Evolutionary conservation across 2,113 vertebrate species (phyloP).

Genomic region (Cephalopterus ornatus): DNA sequence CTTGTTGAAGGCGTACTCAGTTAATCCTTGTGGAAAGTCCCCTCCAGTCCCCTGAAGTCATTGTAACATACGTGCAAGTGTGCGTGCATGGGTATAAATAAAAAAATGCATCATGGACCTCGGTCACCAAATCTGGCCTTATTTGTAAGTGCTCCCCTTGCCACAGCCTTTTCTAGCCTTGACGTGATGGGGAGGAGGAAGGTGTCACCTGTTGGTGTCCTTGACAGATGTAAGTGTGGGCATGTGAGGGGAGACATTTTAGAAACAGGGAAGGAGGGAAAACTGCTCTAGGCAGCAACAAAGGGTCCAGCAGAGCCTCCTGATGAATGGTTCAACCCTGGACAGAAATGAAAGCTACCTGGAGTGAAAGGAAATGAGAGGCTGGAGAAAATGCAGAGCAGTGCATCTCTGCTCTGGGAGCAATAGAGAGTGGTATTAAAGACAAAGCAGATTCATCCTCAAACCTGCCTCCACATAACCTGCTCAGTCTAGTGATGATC

Average conservation of each 20-base stretch:
- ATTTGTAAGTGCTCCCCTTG: constrained; percentile 63
- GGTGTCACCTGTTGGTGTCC: constrained; percentile 64
- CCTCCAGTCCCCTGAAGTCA: constrained; percentile 72
- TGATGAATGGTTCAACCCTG: not conserved
- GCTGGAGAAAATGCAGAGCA: not conserved
- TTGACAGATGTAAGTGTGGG: constrained; percentile 48
- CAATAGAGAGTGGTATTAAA: not conserved
- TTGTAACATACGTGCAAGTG: constrained; percentile 53
- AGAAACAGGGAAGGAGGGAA: not conserved
- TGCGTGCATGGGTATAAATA: constrained; percentile 78
- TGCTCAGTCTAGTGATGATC: not conserved
- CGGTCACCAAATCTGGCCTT: constrained; percentile 62
- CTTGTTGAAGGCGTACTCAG: constrained; percentile 52
- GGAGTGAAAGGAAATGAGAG: not conserved
- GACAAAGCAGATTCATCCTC: accelerated
- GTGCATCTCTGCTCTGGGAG: not conserved
- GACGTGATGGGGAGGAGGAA: not conserved
- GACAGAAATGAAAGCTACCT: not conserved
- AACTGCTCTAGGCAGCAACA: accelerated
- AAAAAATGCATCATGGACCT: constrained; percentile 72
- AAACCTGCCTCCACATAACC: not conserved
- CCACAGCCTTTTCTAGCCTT: constrained; percentile 53
- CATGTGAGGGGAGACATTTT: not conserved
- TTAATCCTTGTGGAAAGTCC: constrained; percentile 75
- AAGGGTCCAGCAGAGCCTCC: not conserved